Conservation (phyloP, 2,888 invertebrate genomes). For the Noctua pronuba region DNA sequence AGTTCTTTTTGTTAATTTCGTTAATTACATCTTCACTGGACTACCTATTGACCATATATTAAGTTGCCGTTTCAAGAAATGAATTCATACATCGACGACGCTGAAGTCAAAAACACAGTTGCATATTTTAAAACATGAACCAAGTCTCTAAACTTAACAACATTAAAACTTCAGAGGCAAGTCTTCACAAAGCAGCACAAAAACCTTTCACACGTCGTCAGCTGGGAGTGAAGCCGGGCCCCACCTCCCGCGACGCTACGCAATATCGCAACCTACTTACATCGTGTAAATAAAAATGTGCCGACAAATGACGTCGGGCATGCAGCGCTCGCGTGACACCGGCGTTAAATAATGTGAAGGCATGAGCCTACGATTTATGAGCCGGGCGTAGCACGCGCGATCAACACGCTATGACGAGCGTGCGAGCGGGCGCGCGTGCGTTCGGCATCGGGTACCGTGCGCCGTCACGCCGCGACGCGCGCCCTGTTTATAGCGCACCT, state of each 20-base stretch:
- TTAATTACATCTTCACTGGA: background rate
- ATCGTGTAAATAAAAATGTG: conserved; percentile 64
- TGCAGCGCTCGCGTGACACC: conserved; percentile 73
- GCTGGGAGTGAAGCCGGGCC: conserved; percentile 25
- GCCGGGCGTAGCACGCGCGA: conserved; percentile 62
- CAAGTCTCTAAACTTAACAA: conserved; percentile 13
- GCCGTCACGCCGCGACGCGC: conserved; percentile 58
- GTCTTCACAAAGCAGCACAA: conserved; percentile 13
- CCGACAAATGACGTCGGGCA: conserved; percentile 67
- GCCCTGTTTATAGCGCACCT: conserved; percentile 67
- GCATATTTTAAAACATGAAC: background rate
- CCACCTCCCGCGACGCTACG: conserved; percentile 24
- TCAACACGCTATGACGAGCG: conserved; percentile 72
- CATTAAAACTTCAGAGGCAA: conserved; percentile 34
- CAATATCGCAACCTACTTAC: conserved; percentile 61
- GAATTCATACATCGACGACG: too few relatives aligned
- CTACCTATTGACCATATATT: background rate
- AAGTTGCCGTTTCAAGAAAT: background rate
- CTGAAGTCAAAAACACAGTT: background rate
- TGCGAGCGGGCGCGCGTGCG: conserved; percentile 10
- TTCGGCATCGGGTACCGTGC: conserved; percentile 22
- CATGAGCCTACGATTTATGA: conserved; percentile 74
- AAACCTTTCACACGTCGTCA: conserved; percentile 25
- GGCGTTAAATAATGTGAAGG: conserved; percentile 79
- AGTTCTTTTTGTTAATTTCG: background rate